Evolutionary conservation across 1,140 invertebrate species (phyloP).

Genomic region (Euschistus heros): DNA sequence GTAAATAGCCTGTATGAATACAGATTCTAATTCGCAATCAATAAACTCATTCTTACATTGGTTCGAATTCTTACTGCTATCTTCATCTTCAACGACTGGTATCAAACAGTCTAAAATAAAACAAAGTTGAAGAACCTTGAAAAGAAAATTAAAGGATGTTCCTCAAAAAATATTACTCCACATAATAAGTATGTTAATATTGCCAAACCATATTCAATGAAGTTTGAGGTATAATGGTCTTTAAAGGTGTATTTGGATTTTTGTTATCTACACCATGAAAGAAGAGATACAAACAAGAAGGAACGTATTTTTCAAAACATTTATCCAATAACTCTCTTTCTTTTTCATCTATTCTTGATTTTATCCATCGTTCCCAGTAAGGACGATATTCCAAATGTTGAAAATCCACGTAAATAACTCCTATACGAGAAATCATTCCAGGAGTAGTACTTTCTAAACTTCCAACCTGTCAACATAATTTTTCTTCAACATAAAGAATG

Average conservation of each 20-base stretch:
- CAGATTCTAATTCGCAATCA: slow-evolving; percentile 46
- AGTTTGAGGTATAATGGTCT: slow-evolving; percentile 71
- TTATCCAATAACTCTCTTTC: neutral
- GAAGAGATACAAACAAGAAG: neutral
- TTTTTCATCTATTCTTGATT: neutral
- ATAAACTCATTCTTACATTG: neutral
- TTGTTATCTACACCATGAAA: neutral
- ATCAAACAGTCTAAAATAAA: slow-evolving; percentile 49
- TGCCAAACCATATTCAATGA: slow-evolving; percentile 65
- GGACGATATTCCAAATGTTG: neutral
- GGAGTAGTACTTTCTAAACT: neutral
- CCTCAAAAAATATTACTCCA: neutral
- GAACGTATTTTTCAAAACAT: neutral
- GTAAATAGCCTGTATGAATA: slow-evolving; percentile 66
- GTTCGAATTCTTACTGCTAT: slow-evolving; percentile 36
- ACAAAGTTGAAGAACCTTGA: slow-evolving; percentile 70
- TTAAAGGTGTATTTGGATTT: slow-evolving; percentile 45
- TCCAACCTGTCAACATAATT: neutral
- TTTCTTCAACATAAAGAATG: neutral
- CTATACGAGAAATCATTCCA: neutral
- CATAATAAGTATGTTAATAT: neutral
- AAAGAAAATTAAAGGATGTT: neutral
- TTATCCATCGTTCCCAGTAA: neutral
- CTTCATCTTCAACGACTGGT: slow-evolving; percentile 36
- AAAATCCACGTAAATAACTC: neutral